Evolutionary conservation across 1,140 invertebrate genomes (phyloP).

Genomic region (Trichonephila clavata): DNA sequence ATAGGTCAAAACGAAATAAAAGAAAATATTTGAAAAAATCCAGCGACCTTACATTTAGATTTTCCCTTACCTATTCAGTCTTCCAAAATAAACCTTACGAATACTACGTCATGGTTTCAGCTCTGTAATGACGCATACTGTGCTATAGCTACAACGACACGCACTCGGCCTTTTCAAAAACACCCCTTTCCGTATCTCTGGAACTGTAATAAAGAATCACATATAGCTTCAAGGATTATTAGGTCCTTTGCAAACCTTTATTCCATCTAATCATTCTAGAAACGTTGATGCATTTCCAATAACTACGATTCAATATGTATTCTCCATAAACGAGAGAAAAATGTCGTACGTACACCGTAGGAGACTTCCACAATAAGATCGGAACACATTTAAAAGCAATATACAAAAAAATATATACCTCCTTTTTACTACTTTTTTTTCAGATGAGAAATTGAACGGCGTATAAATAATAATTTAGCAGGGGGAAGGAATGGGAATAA

Average conservation of each 20-base stretch:
- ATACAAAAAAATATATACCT: neutral
- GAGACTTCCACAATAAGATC: neutral
- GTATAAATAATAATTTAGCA: constrained; percentile 19
- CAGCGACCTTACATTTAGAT: no score
- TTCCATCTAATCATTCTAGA: neutral
- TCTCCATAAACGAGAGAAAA: neutral
- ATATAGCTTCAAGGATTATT: constrained; percentile 35
- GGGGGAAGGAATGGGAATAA: neutral
- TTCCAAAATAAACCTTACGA: no score
- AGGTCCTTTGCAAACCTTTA: constrained; percentile 10
- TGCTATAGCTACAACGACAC: no score
- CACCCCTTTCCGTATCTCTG: neutral
- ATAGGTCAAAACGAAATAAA: no score
- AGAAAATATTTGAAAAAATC: no score
- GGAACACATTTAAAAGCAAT: constrained; percentile 12
- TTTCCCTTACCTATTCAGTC: no score
- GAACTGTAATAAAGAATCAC: constrained; percentile 3
- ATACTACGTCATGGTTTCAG: no score
- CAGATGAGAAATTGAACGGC: constrained; percentile 40
- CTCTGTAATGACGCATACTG: no score
- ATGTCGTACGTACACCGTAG: no score
- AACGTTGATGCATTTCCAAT: constrained; percentile 29
- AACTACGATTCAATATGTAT: constrained; percentile 21
- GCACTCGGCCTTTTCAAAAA: neutral
- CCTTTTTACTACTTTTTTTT: neutral